These are phyloP conservation scores for Panurus biarmicus DNA, from an alignment of 2,113 vertebrate species.

Conservation along the genomic window DNA sequence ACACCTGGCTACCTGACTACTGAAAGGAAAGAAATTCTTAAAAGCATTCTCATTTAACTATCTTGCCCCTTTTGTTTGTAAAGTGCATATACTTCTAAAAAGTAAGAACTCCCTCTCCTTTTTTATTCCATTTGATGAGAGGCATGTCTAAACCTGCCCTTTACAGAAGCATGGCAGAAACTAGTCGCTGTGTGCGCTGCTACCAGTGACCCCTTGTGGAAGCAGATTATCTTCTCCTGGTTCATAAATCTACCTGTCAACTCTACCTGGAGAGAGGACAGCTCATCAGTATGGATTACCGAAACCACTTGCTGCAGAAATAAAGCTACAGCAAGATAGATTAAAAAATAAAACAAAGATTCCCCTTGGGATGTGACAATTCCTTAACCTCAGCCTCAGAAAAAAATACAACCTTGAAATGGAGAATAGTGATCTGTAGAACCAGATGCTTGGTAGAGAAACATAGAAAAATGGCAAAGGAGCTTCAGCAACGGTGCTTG, in stretches of 20 bases:
- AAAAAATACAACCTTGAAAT: slow-evolving; percentile 55
- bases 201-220: slow-evolving; percentile 44
- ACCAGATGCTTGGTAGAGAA: neutral
- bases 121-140: neutral
- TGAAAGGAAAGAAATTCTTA: neutral
- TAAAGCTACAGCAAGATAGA: slow-evolving; percentile 39
- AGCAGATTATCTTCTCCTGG: slow-evolving; percentile 50
- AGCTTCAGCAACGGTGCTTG: neutral
- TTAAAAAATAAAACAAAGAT: slow-evolving; percentile 39
- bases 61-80: neutral
- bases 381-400: neutral
- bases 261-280: neutral
- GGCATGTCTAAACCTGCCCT: neutral
- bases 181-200: neutral
- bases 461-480: neutral
- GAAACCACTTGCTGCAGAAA: slow-evolving; percentile 39
- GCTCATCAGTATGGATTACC: slow-evolving; percentile 52
- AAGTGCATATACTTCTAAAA: neutral
- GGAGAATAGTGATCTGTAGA: slow-evolving; percentile 15
- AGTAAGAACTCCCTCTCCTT: neutral
- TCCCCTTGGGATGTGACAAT: slow-evolving; percentile 47
- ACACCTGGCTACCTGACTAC: neutral
- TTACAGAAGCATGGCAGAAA: slow-evolving; percentile 11
- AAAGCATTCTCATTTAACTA: neutral
- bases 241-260: slow-evolving; percentile 58